Conservation (phyloP, 2,113 vertebrate species). For the Takifugu bimaculatus region DNA sequence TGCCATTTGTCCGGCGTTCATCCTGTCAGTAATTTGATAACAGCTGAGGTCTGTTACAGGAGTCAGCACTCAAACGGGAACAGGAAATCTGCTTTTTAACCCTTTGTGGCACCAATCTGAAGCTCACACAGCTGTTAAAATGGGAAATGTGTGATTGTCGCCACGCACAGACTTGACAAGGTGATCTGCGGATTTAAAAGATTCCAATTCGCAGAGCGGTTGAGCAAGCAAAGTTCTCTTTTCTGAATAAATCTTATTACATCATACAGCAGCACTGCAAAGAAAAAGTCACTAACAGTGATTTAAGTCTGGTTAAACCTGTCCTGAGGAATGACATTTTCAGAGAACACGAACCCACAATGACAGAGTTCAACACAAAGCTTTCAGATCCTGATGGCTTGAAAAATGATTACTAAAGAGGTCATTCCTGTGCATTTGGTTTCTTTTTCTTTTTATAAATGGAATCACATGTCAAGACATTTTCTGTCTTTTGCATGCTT, state of each 20-base stretch:
- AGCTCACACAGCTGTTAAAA: constrained; percentile 10
- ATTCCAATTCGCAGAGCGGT: constrained; percentile 7
- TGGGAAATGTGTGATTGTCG: constrained; percentile 22
- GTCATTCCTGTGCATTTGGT: no score
- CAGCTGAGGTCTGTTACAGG: neutral
- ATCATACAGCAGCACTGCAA: constrained; percentile 10
- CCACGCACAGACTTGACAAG: neutral
- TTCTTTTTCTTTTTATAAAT: neutral
- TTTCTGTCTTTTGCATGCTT: neutral
- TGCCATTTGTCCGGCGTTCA: neutral
- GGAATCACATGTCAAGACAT: neutral
- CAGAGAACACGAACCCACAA: neutral
- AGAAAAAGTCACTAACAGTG: constrained; percentile 24
- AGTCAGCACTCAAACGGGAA: constrained; percentile 23
- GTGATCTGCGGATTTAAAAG: constrained; percentile 1
- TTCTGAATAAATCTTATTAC: constrained; percentile 42
- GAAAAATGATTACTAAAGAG: no score
- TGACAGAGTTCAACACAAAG: no score
- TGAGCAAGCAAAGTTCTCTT: constrained; percentile 14
- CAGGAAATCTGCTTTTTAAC: constrained; percentile 34
- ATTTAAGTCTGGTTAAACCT: constrained; percentile 12
- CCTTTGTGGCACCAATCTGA: constrained; percentile 2
- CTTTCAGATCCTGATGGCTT: no score
- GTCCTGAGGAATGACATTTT: constrained; percentile 5
- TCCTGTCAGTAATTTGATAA: constrained; percentile 2